Evolutionary conservation across 2,113 vertebrate species (phyloP), one percentile per base, ranked within the genome.

Genomic region (Synodontis membranacea): DNA sequence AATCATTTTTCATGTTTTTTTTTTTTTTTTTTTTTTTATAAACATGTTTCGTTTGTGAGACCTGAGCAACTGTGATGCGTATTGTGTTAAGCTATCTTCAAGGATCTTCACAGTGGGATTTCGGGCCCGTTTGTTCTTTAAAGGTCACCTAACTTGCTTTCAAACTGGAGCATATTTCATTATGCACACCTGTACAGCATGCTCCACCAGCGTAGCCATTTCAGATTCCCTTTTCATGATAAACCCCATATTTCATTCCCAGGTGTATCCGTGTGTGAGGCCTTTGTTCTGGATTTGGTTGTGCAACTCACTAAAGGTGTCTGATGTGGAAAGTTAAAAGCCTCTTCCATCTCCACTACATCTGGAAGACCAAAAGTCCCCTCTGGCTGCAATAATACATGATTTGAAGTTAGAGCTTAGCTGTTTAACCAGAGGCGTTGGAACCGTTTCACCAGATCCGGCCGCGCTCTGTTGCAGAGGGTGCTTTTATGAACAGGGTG

Each of bases 401-500:
- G 62, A 88, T 85, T 81, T 81, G 87, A 83, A 83, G 80, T 82
- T 82, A 44, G 66, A 82, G 85, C 66, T 78, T 76, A 83, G 81
- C 72, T 74, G 70, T 83, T 83, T 87, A 74, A 85, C 87, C 79
- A 88, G 78, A 81, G 87, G 66, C 58, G 44, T 54, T 72, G 82
- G 64, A 88, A 74, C 42, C 23, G 66, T 75, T 84, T 85, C 44
- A 28, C 42, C 86, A 64, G 70, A 78, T 44, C 80, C 11, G 48
- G 58, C 70, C 46, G 46, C 17, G 25, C 12, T 82, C 52, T 62
- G 68, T 62, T 60, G 46, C 54, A 48, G 37, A 19, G 70, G 86
- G 28, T 44, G 56, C 70, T 87, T 87, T 87, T 83, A 80, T 85
- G 78, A 81, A 76, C 7, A 28, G 50, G 76, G 46, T 50, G 64